Conservation (phyloP, 2,113 vertebrate species). For the Otis tarda region DNA sequence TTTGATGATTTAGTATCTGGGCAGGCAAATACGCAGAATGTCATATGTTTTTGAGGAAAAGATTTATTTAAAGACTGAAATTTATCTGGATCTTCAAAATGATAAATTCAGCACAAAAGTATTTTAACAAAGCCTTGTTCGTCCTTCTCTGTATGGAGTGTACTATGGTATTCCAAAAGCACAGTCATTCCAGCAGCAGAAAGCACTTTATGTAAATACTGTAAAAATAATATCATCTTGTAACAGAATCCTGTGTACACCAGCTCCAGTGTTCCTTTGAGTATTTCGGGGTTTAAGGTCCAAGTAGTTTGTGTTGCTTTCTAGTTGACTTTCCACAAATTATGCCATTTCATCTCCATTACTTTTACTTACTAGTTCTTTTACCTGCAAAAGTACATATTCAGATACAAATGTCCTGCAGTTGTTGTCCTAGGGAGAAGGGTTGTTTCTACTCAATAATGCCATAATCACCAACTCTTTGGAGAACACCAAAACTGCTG, state of each 20-base stretch:
- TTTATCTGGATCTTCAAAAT: not conserved
- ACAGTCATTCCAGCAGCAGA: not conserved
- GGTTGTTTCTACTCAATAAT: not conserved
- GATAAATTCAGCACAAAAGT: not conserved
- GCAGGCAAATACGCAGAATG: not conserved
- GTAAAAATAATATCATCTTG: not conserved
- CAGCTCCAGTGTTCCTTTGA: not conserved
- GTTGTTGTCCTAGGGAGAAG: not conserved
- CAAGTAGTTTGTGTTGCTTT: not conserved
- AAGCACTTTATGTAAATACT: not conserved
- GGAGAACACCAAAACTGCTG: not conserved
- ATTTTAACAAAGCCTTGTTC: not conserved
- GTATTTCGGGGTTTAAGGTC: not conserved
- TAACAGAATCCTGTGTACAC: not conserved
- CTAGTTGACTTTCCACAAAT: not conserved
- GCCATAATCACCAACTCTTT: not conserved
- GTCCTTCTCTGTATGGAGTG: not conserved
- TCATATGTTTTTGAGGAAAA: not conserved
- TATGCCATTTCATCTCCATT: not conserved
- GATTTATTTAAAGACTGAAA: slow-evolving; percentile 13
- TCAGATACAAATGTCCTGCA: not conserved
- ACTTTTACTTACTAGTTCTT: not conserved
- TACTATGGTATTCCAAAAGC: not conserved
- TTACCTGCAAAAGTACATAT: not conserved
- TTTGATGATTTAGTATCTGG: slow-evolving; percentile 32